Evolutionary conservation across 2,888 invertebrate genomes (phyloP).

Genomic region (Gari tellinella): DNA sequence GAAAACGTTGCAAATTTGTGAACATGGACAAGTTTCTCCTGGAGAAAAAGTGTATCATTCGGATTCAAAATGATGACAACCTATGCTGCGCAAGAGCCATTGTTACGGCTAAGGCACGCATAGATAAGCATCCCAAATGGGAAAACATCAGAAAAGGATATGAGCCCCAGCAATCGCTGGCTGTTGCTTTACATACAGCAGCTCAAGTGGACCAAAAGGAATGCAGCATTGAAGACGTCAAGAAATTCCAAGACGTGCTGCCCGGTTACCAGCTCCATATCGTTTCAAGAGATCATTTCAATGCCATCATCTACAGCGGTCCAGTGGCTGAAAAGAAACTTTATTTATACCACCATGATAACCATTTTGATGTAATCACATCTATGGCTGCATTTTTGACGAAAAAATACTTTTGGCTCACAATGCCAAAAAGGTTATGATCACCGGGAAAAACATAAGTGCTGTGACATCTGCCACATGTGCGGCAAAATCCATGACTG

Average conservation of each 20-base stretch:
- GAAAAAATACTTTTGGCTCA: slow-evolving; percentile 23
- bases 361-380: slow-evolving; percentile 32
- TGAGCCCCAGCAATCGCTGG: slow-evolving; percentile 25
- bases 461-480: slow-evolving; percentile 14
- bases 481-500: slow-evolving; percentile 10
- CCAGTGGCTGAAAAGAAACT: slow-evolving; percentile 15
- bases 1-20: slow-evolving; percentile 30
- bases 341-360: slow-evolving; percentile 20
- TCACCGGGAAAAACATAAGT: slow-evolving; percentile 32
- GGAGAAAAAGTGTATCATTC: slow-evolving; percentile 41
- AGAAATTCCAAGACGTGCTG: slow-evolving; percentile 31
- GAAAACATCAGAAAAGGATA: slow-evolving; percentile 27
- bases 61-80: slow-evolving; percentile 44
- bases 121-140: slow-evolving; percentile 45
- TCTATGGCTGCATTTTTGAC: slow-evolving; percentile 24
- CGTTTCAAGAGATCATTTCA: slow-evolving; percentile 33
- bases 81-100: slow-evolving; percentile 52
- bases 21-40: slow-evolving; percentile 33
- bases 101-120: slow-evolving; percentile 46
- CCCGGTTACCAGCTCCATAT: slow-evolving; percentile 37
- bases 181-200: slow-evolving; percentile 24
- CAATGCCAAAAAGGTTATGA: slow-evolving; percentile 28
- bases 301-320: slow-evolving; percentile 34
- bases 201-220: slow-evolving; percentile 19
- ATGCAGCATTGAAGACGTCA: slow-evolving; percentile 40